phyloP scores from a whole-genome alignment of 2,113 vertebrate species.

The Xiphophorus couchianus region DNA sequence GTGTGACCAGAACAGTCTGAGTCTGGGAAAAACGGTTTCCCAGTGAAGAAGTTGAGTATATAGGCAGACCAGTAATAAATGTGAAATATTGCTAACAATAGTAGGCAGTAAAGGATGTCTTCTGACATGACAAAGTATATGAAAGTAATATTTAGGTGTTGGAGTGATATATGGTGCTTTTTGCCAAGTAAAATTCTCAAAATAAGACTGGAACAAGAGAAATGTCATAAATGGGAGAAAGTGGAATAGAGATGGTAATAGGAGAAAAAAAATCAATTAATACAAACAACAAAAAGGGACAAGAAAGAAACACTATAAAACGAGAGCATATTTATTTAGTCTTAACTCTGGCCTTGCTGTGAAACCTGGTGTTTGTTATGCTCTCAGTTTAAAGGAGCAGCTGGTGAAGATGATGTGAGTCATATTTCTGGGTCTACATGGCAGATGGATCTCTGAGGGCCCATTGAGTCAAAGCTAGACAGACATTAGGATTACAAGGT shows the following conservation, averaged over 20 bases:
- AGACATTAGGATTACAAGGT: constrained; percentile 23
- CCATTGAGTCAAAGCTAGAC: constrained; percentile 7
- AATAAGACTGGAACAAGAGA: background rate
- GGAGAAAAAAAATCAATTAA: constrained; percentile 3
- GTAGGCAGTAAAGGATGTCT: too few species aligned
- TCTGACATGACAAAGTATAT: too few species aligned
- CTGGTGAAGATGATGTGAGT: constrained; percentile 7
- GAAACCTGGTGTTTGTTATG: constrained; percentile 40
- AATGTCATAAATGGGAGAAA: constrained; percentile 15
- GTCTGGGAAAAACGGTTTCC: too few species aligned
- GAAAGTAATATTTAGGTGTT: too few species aligned
- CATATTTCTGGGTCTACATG: constrained; percentile 27
- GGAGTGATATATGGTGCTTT: too few species aligned
- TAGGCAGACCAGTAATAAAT: too few species aligned
- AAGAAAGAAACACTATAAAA: background rate
- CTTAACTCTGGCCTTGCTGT: constrained; percentile 41
- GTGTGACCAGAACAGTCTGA: too few species aligned
- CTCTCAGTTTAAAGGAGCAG: background rate
- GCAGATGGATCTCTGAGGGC: constrained; percentile 23
- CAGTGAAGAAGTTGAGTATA: too few species aligned
- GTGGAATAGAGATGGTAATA: background rate
- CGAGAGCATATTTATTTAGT: too few species aligned
- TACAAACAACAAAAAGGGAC: constrained; percentile 30
- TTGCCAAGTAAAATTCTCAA: too few species aligned
- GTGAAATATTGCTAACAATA: too few species aligned